Evolutionary conservation across 2,888 invertebrate species (phyloP).

Genomic region (Ormyrus thymus): DNA sequence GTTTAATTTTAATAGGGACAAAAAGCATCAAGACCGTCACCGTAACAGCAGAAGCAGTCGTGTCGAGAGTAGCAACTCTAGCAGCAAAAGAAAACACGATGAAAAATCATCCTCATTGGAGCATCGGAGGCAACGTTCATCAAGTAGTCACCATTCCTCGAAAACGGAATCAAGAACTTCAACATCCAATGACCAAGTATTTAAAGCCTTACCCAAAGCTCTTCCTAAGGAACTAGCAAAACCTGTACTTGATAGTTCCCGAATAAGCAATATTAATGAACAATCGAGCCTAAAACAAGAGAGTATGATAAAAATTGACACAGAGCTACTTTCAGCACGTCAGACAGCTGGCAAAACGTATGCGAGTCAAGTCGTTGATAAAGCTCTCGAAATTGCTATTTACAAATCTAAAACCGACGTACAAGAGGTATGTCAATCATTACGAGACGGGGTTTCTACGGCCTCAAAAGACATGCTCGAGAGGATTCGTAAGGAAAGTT

Average conservation of each 20-base stretch:
- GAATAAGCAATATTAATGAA: constrained; percentile 1
- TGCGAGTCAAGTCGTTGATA: constrained; percentile 72
- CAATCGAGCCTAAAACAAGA: constrained; percentile 41
- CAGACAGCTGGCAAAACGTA: constrained; percentile 69
- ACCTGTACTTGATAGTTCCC: constrained; percentile 9
- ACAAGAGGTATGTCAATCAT: constrained; percentile 71
- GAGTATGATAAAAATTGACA: constrained; percentile 49
- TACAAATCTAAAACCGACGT: constrained; percentile 73
- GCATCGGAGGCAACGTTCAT: constrained; percentile 55
- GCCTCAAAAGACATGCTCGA: constrained; percentile 70
- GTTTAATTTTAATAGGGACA: constrained; percentile 46
- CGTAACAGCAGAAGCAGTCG: constrained; percentile 53
- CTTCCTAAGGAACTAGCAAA: constrained; percentile 33
- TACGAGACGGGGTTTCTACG: constrained; percentile 68
- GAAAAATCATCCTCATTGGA: constrained; percentile 61
- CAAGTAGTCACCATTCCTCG: constrained; percentile 48
- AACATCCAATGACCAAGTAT: constrained; percentile 6
- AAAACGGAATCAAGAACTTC: constrained; percentile 34
- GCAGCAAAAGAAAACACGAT: constrained; percentile 54
- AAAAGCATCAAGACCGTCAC: constrained; percentile 67
- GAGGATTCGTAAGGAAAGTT: constrained; percentile 68
- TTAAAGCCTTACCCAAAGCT: constrained; percentile 27
- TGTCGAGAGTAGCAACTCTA: constrained; percentile 61
- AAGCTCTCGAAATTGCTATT: constrained; percentile 72
- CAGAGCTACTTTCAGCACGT: constrained; percentile 60